Percentiles rank a stretch among this genome's conserved stretches.
Conservation (phyloP, 2,113 vertebrate species). For the Laticauda colubrina region DNA sequence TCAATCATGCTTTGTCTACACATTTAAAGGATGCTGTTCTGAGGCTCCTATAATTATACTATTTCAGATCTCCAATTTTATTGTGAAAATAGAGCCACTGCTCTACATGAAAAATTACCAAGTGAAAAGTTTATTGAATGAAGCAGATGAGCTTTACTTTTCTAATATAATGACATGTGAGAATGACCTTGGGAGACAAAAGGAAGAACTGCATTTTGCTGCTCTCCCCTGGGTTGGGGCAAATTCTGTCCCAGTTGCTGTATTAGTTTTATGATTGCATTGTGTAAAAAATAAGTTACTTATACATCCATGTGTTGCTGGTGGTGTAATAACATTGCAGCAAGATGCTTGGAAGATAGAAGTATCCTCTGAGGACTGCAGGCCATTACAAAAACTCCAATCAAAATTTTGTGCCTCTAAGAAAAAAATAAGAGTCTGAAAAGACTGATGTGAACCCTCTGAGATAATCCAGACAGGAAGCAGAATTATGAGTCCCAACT, state of each 20-base stretch:
- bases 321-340: neutral
- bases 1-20: neutral
- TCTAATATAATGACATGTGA: constrained; percentile 17
- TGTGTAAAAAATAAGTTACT: neutral
- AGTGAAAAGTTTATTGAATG: neutral
- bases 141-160: constrained; percentile 19
- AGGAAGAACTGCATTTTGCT: neutral
- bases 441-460: neutral
- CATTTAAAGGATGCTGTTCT: constrained; percentile 21
- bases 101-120: constrained; percentile 38
- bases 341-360: neutral
- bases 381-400: neutral
- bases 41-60: constrained; percentile 24
- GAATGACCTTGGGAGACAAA: constrained; percentile 8
- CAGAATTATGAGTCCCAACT: neutral
- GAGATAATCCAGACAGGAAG: neutral
- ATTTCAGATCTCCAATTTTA: constrained; percentile 39
- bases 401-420: neutral
- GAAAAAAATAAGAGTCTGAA: neutral
- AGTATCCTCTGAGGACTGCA: neutral
- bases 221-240: neutral
- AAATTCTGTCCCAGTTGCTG: neutral
- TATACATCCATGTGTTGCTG: neutral
- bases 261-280: neutral
- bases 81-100: constrained; percentile 35